Base-by-base conservation (phyloP, 2,113 vertebrate species). In the Oreochromis aureus region DNA sequence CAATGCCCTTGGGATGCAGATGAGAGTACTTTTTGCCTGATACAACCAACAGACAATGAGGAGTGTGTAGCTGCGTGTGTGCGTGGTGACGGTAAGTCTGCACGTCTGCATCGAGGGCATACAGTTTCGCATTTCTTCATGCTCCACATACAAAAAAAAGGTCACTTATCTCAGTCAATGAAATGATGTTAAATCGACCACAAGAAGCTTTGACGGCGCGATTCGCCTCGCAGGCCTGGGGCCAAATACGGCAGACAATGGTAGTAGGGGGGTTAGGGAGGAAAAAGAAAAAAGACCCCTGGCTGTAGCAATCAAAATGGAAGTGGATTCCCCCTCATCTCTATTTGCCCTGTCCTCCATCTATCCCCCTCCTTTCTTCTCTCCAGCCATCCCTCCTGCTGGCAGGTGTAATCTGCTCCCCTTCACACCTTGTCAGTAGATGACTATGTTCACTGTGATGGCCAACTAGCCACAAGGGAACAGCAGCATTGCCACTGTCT, bases 391-490 rank as follows among this genome's bases (percentile, higher is more conserved):
- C 88, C 86, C 91, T 91, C 88, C 91, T 82, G 93, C 92, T 92
- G 93, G 92, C 94, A 94, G 95, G 89, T 94, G 93, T 94, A 95
- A 96, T 95, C 94, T 95, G 95, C 91, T 93, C 84, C 86, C 89
- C 92, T 94, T 95, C 94, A 91, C 93, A 94, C 93, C 90, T 95
- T 86, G 93, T 95, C 93, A 93, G 84, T 54, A 58, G 87, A 92
- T 63, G 87, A 90, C 85, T 87, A 78, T 51, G 86, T 83, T 92
- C 61, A 15, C 81, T 16, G 73, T 85, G 87, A 93, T 73, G 87
- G 81, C 91, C 91, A 90, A 83, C 32, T 80, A 81, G 90, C 89
- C 90, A 85, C 83, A 46, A 88, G 92, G 92, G 82, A 82, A 63
- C 16, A 2, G 22, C 44, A 19, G 19, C 48, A 18, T 34, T 7